Base-by-base conservation (phyloP, 2,888 invertebrate genomes). In the Drosophila pullipes region DNA sequence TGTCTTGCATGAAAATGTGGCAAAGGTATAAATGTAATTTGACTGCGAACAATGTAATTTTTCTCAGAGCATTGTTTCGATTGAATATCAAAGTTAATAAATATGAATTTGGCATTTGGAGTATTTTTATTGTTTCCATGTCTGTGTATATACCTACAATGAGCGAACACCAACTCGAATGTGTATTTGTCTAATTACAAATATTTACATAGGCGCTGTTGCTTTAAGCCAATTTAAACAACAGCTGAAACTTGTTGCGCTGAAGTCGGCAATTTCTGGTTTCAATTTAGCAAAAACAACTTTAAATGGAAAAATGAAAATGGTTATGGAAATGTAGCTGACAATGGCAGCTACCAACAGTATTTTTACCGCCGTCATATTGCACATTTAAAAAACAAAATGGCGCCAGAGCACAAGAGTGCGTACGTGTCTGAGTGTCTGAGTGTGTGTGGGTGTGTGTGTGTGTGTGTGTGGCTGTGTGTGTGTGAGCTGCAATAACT, bases 401-500 rank as follows among this genome's bases (percentile, higher is more conserved):
- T 77, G 77, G 77, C 81, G 77, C 41, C 62, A 71, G 50, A 31
- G 55, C 59, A 52, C 47, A 50, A 44, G 61, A 58, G 41, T 47
- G 47, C 47, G 47, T 47, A 47, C 30, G 44, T 31, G 47, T 35
- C 54, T 64, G 52, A 30, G 52, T 55, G 47, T 54, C 22, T 13
- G 25, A 28, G 25, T 13, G 37, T 25, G 37, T 61, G 41, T 49
- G 62, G 47, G 59, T 18, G 30, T 13, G 37, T n/a, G 37, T 62
- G 69, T 52, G 52, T 63, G 41, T 54, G 33, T 62, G 67, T 47
- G 60, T 68, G 62, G 67, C 58, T 65, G 53, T 66, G 60, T 69
- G 59, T 65, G 49, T 65, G 70, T 41, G 63, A 49, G 52, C 44
- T 63, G 75, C 88, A 75, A 88, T 75, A 82, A 75, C 68, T 64